Percentiles rank a stretch among this genome's conserved stretches.
Evolutionary conservation across 2,113 vertebrate genomes (phyloP).

Genomic region (Hyla sarda): DNA sequence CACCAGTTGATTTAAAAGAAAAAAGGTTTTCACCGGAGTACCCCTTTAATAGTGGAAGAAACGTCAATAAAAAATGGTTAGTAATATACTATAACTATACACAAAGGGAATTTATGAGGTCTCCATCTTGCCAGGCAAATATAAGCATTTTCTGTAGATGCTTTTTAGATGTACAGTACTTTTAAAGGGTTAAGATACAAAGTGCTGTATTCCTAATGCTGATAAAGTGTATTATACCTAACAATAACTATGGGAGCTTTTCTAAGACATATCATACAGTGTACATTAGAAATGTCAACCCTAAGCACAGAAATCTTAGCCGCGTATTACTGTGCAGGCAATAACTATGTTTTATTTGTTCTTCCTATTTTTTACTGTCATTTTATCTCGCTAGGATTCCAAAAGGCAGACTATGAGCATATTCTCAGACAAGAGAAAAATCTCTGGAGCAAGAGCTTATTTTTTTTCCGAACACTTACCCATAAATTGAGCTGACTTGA

Average conservation of each 20-base stretch:
- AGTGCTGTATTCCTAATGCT: neutral
- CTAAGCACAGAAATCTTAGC: neutral
- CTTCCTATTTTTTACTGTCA: neutral
- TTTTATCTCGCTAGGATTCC: constrained; percentile 3
- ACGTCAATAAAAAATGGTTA: too few species aligned
- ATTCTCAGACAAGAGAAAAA: neutral
- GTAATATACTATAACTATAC: too few species aligned
- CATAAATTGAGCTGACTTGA: neutral
- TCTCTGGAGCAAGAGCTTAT: neutral
- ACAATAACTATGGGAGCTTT: neutral
- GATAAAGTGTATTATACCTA: neutral
- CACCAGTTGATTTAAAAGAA: too few species aligned
- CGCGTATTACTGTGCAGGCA: neutral
- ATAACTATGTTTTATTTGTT: neutral
- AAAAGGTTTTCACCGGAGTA: too few species aligned
- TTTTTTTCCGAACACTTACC: neutral
- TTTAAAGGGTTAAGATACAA: neutral
- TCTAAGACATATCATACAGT: neutral
- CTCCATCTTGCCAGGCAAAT: too few species aligned
- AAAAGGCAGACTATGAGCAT: neutral
- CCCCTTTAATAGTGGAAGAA: too few species aligned
- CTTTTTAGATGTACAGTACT: neutral
- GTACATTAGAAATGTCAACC: neutral
- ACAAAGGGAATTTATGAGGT: too few species aligned
- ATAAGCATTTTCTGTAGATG: neutral